Evolutionary conservation across 2,797 vertebrate genomes (phyloP).

Genomic region (Aeoliscus strigatus): DNA sequence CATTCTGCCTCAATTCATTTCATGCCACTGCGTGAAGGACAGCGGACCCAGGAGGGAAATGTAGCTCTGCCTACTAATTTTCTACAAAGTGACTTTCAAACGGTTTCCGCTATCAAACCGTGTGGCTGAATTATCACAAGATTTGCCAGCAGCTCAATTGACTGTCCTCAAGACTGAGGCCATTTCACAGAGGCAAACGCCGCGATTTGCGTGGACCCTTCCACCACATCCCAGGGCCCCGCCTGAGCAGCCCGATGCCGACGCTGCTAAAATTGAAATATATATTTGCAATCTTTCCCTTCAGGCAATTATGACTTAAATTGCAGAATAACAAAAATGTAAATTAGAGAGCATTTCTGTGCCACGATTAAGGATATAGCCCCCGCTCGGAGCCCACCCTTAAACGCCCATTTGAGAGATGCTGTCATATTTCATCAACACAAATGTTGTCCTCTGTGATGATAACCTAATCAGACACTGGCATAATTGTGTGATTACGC

Average conservation of each 20-base stretch:
- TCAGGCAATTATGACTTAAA: constrained; percentile 44
- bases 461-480: constrained; percentile 38
- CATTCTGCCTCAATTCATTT: constrained; percentile 62
- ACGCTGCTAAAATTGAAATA: constrained; percentile 64
- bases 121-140: constrained; percentile 58
- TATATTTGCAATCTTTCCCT: constrained; percentile 40
- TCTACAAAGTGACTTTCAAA: constrained; percentile 62
- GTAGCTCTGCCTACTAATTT: constrained; percentile 64
- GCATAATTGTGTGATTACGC: constrained; percentile 49
- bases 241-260: constrained; percentile 41
- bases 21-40: constrained; percentile 64
- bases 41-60: constrained; percentile 52
- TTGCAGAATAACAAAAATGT: constrained; percentile 26
- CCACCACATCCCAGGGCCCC: constrained; percentile 59
- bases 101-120: constrained; percentile 41
- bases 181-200: constrained; percentile 58
- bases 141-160: constrained; percentile 63
- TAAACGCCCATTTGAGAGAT: constrained; percentile 41
- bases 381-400: constrained; percentile 16
- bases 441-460: constrained; percentile 24
- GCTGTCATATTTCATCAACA: constrained; percentile 38
- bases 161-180: constrained; percentile 59
- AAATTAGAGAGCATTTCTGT: constrained; percentile 28
- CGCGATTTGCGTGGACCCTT: constrained; percentile 38
- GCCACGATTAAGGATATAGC: constrained; percentile 13